Evolutionary conservation across 2,888 invertebrate species (phyloP).

Genomic region (Mechanitis mazaeus): DNA sequence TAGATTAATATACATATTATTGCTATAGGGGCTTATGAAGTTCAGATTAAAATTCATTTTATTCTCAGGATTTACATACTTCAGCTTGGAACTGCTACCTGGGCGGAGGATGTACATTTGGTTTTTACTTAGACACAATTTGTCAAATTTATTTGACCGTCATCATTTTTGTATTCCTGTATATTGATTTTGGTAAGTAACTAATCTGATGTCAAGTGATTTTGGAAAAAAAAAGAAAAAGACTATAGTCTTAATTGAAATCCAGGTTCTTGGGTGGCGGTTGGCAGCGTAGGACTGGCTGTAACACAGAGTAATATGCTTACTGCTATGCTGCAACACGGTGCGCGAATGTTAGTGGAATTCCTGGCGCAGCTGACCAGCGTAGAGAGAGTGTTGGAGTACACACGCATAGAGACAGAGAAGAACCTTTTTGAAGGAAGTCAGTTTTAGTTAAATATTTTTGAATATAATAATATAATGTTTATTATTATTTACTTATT

Average conservation of each 20-base stretch:
- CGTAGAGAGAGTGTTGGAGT: constrained; percentile 91
- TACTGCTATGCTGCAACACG: constrained; percentile 82
- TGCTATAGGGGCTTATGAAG: not conserved
- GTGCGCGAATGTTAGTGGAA: constrained; percentile 90
- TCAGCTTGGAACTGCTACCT: constrained; percentile 81
- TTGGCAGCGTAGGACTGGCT: constrained; percentile 80
- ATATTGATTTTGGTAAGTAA: constrained; percentile 61
- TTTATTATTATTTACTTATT: no score
- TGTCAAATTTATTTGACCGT: constrained; percentile 79
- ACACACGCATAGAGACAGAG: constrained; percentile 81
- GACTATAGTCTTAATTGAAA: not conserved
- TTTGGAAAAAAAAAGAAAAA: not conserved
- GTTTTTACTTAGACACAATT: constrained; percentile 80
- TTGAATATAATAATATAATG: not conserved
- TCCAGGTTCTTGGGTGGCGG: constrained; percentile 55
- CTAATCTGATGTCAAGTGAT: not conserved
- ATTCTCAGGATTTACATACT: constrained; percentile 78
- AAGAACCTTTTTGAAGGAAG: constrained; percentile 69
- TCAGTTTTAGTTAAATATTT: constrained; percentile 36
- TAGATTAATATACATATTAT: constrained; percentile 24
- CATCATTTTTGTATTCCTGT: constrained; percentile 80
- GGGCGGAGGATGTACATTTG: constrained; percentile 79
- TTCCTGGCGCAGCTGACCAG: constrained; percentile 85
- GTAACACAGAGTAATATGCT: constrained; percentile 80
- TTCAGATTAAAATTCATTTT: not conserved